Evolutionary conservation across 2,888 invertebrate genomes (phyloP).

Genomic region (Drosophila anomalipes): DNA sequence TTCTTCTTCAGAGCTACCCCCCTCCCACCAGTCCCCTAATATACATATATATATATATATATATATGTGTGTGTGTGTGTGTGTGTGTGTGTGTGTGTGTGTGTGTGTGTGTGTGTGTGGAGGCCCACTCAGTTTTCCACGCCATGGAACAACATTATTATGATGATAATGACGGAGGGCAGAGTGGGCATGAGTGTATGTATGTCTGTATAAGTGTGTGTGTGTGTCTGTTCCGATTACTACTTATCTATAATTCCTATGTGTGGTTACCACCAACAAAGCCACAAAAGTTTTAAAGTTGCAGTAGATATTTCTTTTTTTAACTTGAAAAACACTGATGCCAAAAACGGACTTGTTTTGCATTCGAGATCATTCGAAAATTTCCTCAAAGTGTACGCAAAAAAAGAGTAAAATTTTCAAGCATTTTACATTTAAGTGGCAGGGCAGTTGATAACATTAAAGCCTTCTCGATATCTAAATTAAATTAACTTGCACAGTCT

Average conservation of each 20-base stretch:
- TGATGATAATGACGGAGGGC: slow-evolving; percentile 17
- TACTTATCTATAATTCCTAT: slow-evolving; percentile 29
- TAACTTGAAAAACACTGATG: neutral
- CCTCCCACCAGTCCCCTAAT: neutral
- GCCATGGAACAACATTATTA: slow-evolving; percentile 40
- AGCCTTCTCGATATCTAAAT: neutral
- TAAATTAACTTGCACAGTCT: neutral
- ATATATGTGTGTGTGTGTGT: slow-evolving; percentile 4
- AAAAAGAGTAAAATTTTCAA: neutral
- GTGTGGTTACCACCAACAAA: slow-evolving; percentile 5
- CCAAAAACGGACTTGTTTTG: neutral
- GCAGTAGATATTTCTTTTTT: neutral
- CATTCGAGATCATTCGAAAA: neutral
- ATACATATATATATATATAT: no score
- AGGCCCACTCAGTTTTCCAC: slow-evolving; percentile 56
- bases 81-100: slow-evolving; percentile 7
- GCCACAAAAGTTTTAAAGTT: slow-evolving; percentile 6
- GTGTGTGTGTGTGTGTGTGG: slow-evolving; percentile 9
- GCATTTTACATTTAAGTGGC: neutral
- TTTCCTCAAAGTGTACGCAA: neutral
- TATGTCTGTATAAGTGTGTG: neutral
- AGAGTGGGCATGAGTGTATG: neutral
- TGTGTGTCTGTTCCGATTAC: slow-evolving; percentile 23
- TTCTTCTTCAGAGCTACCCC: slow-evolving; percentile 36
- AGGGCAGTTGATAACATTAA: neutral